Percentiles rank a stretch among this genome's conserved stretches.
phyloP scores from a whole-genome alignment of 2,113 vertebrate genomes.

The Sphaerodactylus townsendi region DNA sequence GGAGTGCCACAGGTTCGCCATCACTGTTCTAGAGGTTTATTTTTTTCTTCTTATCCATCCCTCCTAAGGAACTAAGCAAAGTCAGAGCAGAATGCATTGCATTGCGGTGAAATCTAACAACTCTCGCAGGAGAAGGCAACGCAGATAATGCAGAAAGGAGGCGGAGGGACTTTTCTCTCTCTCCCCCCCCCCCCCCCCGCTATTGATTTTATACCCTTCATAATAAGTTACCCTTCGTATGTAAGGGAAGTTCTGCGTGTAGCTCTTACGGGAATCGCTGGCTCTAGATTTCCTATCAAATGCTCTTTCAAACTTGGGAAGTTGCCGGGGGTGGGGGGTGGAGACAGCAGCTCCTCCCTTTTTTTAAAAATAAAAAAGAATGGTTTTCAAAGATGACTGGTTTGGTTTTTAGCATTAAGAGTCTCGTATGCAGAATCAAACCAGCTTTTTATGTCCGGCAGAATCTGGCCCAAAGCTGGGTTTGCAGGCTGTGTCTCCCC shows the following conservation, averaged over 20 bases:
- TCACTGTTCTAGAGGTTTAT: background rate
- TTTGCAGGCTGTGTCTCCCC: too few relatives aligned
- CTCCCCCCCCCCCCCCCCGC: background rate
- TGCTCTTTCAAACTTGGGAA: background rate
- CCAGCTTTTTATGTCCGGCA: too few relatives aligned
- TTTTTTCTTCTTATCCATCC: background rate
- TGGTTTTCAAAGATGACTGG: too few relatives aligned
- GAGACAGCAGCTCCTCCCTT: too few relatives aligned
- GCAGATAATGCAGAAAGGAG: background rate
- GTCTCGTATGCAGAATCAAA: too few relatives aligned
- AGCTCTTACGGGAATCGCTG: constrained; percentile 4
- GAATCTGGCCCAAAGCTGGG: too few relatives aligned
- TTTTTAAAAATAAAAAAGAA: too few relatives aligned
- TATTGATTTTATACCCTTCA: constrained; percentile 26
- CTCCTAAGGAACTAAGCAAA: too few relatives aligned
- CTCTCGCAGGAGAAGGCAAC: background rate
- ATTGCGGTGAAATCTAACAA: background rate
- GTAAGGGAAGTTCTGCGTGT: background rate
- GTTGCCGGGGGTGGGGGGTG: background rate
- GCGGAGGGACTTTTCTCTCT: background rate
- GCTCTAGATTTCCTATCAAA: constrained; percentile 22
- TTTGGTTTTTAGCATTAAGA: too few relatives aligned
- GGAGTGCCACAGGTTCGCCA: too few relatives aligned
- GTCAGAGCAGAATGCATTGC: too few relatives aligned
- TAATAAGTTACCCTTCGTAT: constrained; percentile 20